Percentiles rank a stretch among this genome's conserved stretches.
Conservation (phyloP, 2,113 vertebrate genomes). For the Burhinus bistriatus region DNA sequence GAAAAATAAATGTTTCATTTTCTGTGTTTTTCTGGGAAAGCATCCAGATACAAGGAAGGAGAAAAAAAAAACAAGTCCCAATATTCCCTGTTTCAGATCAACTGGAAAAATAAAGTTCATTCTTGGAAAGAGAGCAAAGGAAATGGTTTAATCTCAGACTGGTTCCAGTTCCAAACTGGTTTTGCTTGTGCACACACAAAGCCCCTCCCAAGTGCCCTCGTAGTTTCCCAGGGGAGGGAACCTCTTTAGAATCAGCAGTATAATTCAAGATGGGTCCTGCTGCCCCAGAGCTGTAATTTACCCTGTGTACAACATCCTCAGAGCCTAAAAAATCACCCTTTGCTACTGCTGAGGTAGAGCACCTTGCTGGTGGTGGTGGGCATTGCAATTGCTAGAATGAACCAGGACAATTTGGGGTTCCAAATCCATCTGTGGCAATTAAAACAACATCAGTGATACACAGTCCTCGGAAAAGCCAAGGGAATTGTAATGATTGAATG, state of each 20-base stretch:
- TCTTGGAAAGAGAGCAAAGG: conserved; percentile 58
- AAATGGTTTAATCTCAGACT: conserved; percentile 23
- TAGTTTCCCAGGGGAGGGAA: conserved; percentile 11
- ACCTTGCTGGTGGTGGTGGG: background rate
- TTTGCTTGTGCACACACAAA: background rate
- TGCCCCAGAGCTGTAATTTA: background rate
- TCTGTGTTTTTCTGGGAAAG: conserved; percentile 31
- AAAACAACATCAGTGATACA: background rate
- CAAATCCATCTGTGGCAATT: background rate
- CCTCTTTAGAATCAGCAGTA: background rate
- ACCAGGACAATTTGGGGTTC: background rate
- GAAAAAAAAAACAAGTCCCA: background rate
- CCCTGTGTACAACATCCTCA: rapidly evolving
- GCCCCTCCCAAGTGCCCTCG: background rate
- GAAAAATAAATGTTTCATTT: conserved; percentile 16
- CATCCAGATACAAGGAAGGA: background rate
- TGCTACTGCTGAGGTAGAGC: background rate
- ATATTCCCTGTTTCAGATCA: conserved; percentile 18
- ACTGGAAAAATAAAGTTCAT: conserved; percentile 51
- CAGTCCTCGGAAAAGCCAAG: background rate
- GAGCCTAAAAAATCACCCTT: background rate
- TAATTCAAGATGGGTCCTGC: background rate
- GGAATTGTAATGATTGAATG: background rate
- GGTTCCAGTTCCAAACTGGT: conserved; percentile 47
- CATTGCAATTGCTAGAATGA: rapidly evolving